phyloP scores from a whole-genome alignment of 2,797 vertebrate genomes.

The Sebastes aleutianus region DNA sequence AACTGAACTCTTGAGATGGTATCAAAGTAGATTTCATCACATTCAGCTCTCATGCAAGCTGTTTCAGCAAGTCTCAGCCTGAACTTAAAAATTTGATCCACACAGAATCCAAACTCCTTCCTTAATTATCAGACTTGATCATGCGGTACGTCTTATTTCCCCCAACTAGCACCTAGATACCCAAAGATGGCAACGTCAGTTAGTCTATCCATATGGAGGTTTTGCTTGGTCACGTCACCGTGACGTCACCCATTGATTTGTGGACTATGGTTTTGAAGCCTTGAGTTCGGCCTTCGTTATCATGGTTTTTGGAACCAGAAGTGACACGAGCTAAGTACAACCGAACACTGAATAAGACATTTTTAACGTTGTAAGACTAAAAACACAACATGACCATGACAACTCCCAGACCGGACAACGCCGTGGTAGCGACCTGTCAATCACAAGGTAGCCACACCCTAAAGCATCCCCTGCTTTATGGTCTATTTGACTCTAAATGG shows the following conservation, averaged over 20 bases:
- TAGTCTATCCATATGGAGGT: background rate
- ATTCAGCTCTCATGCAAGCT: background rate
- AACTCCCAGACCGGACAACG: no score
- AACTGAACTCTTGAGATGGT: background rate
- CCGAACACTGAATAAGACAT: no score
- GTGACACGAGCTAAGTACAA: no score
- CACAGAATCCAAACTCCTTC: background rate
- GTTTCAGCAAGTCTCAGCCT: background rate
- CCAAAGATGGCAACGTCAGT: background rate
- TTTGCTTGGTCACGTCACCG: background rate
- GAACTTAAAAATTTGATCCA: background rate
- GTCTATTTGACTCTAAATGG: no score
- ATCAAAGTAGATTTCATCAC: background rate
- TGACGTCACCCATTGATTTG: no score
- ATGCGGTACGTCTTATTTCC: background rate
- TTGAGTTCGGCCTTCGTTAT: fast-evolving
- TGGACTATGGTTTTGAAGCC: no score
- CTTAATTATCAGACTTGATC: background rate
- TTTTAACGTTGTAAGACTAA: no score
- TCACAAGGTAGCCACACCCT: no score
- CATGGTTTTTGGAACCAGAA: no score
- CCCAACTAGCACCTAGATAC: background rate
- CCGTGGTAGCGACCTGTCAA: no score
- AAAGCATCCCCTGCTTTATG: no score
- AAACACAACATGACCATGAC: no score